Evolutionary conservation across 1,140 invertebrate species (phyloP).

Genomic region (Anoplolepis gracilipes): DNA sequence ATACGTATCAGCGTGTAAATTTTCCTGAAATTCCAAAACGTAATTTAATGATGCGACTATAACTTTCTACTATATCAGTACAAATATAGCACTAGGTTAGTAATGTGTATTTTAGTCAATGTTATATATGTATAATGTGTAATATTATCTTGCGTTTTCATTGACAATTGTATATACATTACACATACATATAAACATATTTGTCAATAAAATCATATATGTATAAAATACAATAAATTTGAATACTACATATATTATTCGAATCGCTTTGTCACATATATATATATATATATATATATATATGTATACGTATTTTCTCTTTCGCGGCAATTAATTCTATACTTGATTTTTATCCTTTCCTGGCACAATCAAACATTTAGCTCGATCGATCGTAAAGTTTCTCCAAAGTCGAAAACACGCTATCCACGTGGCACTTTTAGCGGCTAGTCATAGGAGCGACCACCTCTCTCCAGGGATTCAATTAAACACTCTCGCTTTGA

Average conservation of each 20-base stretch:
- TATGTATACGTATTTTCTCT: background rate
- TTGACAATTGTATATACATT: too few relatives aligned
- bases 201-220: background rate
- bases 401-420: conserved; percentile 7
- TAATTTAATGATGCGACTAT: background rate
- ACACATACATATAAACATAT: background rate
- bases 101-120: background rate
- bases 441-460: conserved; percentile 16
- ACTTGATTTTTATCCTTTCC: conserved; percentile 10
- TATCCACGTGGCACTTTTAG: conserved; percentile 12
- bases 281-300: too few relatives aligned
- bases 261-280: background rate
- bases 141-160: background rate
- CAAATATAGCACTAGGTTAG: background rate
- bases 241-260: background rate
- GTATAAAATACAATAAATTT: background rate
- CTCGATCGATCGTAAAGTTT: conserved; percentile 34
- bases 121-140: background rate
- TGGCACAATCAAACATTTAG: conserved; percentile 10
- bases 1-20: background rate
- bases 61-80: conserved; percentile 32
- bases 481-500: conserved; percentile 51
- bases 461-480: conserved; percentile 53
- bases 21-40: background rate
- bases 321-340: background rate